Evolutionary conservation across 1,140 invertebrate genomes (phyloP).

Genomic region (Zaprionus camerounensis): DNA sequence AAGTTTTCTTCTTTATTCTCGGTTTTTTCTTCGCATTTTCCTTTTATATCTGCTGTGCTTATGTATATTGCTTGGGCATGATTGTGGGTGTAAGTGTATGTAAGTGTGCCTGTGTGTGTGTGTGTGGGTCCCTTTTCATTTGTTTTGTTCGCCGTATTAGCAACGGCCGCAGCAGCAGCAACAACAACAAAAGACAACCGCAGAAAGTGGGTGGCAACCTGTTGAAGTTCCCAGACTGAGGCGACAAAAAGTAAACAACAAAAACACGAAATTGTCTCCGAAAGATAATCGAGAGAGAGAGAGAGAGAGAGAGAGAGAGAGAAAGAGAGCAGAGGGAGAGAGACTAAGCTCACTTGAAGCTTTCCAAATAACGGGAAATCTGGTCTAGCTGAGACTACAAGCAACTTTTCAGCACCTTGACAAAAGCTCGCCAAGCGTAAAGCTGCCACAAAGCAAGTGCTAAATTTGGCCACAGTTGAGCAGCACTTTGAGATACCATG

Average conservation of each 20-base stretch:
- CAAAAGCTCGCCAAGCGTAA: constrained; percentile 28
- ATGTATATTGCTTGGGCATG: constrained; percentile 21
- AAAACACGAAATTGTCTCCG: constrained; percentile 35
- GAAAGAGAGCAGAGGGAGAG: neutral
- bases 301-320: constrained; percentile 1
- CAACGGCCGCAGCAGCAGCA: constrained; percentile 24
- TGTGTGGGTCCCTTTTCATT: constrained; percentile 56
- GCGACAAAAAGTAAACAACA: constrained; percentile 53
- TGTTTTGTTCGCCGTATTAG: constrained; percentile 55
- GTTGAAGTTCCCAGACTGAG: constrained; percentile 60
- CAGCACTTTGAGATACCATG: neutral
- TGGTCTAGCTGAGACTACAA: neutral
- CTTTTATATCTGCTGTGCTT: constrained; percentile 25
- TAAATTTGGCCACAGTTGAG: neutral
- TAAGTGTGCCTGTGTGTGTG: constrained; percentile 25
- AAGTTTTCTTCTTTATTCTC: constrained; percentile 21
- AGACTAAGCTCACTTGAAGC: constrained; percentile 13
- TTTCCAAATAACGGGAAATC: constrained; percentile 39
- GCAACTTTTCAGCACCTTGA: constrained; percentile 4
- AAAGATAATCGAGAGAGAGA: constrained; percentile 7
- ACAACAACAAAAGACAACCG: constrained; percentile 30
- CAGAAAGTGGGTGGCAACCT: constrained; percentile 68
- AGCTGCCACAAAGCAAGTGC: constrained; percentile 6
- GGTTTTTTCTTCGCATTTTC: constrained; percentile 18
- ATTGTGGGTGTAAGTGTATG: constrained; percentile 23